Conservation (phyloP, 2,113 vertebrate species). For the Heterotilapia buettikoferi region DNA sequence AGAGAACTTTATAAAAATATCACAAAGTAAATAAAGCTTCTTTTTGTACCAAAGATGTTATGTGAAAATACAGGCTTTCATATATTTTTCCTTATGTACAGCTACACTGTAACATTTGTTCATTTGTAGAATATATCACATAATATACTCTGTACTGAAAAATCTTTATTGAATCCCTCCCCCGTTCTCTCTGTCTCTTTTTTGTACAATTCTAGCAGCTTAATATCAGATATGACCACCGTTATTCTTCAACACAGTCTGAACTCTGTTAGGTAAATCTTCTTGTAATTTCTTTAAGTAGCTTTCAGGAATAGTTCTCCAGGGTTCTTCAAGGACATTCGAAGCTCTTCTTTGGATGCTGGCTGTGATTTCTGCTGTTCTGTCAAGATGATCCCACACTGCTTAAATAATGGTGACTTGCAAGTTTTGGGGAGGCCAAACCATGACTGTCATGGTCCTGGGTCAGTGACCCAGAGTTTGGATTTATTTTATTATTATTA, state of each 20-base stretch:
- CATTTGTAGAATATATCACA: not conserved
- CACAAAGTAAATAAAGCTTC: not conserved
- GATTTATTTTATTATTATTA: not conserved
- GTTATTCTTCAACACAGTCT: not conserved
- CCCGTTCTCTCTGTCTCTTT: not conserved
- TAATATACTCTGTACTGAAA: not conserved
- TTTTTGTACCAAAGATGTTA: not conserved
- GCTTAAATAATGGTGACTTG: not conserved
- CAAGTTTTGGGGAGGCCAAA: not conserved
- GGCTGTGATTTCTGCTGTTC: not conserved
- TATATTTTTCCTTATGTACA: not conserved
- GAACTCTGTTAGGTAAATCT: not conserved
- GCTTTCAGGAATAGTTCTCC: not conserved
- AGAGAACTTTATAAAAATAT: not conserved
- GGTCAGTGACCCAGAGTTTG: not conserved
- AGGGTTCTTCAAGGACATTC: not conserved
- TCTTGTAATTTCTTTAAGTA: not conserved
- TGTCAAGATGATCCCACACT: not conserved
- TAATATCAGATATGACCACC: not conserved
- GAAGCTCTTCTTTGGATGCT: fast-evolving
- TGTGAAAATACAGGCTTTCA: not conserved
- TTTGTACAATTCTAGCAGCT: not conserved
- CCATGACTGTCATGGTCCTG: not conserved
- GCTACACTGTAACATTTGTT: not conserved
- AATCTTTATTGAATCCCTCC: not conserved